phyloP scores from a whole-genome alignment of 2,113 vertebrate genomes.

The Podilymbus podiceps region DNA sequence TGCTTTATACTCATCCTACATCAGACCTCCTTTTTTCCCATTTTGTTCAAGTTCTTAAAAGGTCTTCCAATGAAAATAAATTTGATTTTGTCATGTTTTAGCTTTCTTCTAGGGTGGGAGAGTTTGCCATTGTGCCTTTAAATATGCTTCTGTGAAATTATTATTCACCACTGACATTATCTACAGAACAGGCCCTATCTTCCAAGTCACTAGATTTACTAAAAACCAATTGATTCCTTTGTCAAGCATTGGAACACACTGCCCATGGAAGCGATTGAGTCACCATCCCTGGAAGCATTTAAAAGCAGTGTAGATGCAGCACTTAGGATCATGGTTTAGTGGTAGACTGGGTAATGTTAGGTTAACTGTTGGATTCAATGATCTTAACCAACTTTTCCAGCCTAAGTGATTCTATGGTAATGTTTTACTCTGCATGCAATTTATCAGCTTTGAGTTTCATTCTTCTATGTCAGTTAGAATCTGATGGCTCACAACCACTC shows the following conservation, averaged over 20 bases:
- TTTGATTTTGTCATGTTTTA: neutral
- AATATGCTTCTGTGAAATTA: neutral
- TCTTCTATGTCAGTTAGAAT: neutral
- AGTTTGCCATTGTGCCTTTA: neutral
- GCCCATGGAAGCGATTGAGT: neutral
- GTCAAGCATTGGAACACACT: neutral
- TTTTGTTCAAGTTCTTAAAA: neutral
- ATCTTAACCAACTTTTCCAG: neutral
- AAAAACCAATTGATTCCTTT: neutral
- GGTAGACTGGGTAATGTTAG: neutral
- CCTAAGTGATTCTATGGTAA: neutral
- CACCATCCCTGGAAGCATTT: neutral
- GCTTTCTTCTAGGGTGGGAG: neutral
- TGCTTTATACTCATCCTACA: neutral
- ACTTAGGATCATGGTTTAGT: neutral
- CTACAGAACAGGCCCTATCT: neutral
- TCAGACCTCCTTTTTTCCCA: fast-evolving
- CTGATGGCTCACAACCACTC: neutral
- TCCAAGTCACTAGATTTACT: neutral
- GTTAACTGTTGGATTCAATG: neutral
- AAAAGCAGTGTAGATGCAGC: neutral
- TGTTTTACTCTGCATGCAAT: neutral
- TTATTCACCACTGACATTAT: neutral
- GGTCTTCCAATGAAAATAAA: neutral
- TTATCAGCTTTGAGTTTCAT: neutral